Evolutionary conservation across 2,888 invertebrate species (phyloP).

Genomic region (Euspilapteryx auroguttella): DNA sequence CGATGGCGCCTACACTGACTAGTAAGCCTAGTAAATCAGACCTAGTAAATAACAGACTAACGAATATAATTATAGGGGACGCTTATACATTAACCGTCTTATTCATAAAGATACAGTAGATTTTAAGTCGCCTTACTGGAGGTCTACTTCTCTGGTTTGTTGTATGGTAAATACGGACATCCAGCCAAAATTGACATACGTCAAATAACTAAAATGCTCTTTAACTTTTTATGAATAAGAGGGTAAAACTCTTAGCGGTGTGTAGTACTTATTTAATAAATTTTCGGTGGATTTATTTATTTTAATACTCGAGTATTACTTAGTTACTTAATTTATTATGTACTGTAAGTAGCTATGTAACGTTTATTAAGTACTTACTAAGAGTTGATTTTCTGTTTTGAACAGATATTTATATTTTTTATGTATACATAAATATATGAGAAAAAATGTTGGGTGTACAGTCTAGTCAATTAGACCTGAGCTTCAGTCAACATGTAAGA

Average conservation of each 20-base stretch:
- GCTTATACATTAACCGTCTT: too few relatives aligned
- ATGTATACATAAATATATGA: constrained; percentile 34
- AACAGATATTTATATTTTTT: constrained; percentile 48
- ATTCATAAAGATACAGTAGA: too few relatives aligned
- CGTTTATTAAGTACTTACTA: constrained; percentile 46
- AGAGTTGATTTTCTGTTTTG: constrained; percentile 56
- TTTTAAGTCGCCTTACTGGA: too few relatives aligned
- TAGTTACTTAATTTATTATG: constrained; percentile 51
- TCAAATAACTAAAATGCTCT: too few relatives aligned
- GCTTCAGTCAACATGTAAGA: constrained; percentile 43
- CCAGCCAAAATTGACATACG: too few relatives aligned
- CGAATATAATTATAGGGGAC: too few relatives aligned
- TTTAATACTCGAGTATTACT: constrained; percentile 63
- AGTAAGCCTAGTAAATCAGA: too few relatives aligned
- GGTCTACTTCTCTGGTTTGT: too few relatives aligned
- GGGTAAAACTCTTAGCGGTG: constrained; percentile 40
- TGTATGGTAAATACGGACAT: too few relatives aligned
- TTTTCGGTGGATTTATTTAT: constrained; percentile 52
- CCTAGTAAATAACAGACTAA: too few relatives aligned
- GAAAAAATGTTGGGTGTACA: constrained; percentile 54
- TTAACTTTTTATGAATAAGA: too few relatives aligned
- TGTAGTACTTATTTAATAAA: constrained; percentile 32
- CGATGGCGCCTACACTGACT: too few relatives aligned
- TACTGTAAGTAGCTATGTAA: constrained; percentile 49
- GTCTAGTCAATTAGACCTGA: constrained; percentile 55